Evolutionary conservation across 2,113 vertebrate genomes (phyloP).

Genomic region (Myrmecophaga tridactyla): DNA sequence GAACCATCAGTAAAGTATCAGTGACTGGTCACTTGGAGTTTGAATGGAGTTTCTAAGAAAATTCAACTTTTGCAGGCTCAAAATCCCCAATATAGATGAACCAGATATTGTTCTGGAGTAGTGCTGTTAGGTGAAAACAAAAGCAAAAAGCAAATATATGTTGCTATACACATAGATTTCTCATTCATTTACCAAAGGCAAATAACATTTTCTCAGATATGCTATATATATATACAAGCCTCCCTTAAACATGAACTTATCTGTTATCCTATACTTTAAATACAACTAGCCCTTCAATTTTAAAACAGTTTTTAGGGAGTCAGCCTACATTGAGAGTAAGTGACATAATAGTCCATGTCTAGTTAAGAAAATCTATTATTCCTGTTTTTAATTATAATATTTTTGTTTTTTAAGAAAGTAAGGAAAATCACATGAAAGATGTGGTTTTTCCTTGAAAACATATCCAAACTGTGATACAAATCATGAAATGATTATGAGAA

Average conservation of each 20-base stretch:
- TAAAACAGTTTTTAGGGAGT: constrained; percentile 5
- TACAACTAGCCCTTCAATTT: background rate
- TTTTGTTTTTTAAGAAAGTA: constrained; percentile 38
- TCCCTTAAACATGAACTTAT: background rate
- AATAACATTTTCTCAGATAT: constrained; percentile 24
- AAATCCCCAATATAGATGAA: background rate
- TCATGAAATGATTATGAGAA: constrained; percentile 32
- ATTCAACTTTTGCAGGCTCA: background rate
- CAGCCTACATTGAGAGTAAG: constrained; percentile 4
- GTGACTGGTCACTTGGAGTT: background rate
- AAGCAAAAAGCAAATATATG: background rate
- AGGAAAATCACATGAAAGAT: constrained; percentile 57
- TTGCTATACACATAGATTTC: background rate
- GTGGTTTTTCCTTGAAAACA: constrained; percentile 12
- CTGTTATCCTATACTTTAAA: background rate
- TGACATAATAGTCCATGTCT: background rate
- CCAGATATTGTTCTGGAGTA: background rate
- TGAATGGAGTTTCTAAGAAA: background rate
- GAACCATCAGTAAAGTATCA: background rate
- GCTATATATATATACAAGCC: background rate
- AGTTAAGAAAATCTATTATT: background rate
- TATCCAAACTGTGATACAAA: constrained; percentile 31
- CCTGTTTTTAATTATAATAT: constrained; percentile 17
- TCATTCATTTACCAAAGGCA: background rate
- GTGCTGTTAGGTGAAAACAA: background rate